These are phyloP conservation scores for Equus przewalskii DNA, from an alignment of 2,113 vertebrate genomes.

Conservation along the genomic window DNA sequence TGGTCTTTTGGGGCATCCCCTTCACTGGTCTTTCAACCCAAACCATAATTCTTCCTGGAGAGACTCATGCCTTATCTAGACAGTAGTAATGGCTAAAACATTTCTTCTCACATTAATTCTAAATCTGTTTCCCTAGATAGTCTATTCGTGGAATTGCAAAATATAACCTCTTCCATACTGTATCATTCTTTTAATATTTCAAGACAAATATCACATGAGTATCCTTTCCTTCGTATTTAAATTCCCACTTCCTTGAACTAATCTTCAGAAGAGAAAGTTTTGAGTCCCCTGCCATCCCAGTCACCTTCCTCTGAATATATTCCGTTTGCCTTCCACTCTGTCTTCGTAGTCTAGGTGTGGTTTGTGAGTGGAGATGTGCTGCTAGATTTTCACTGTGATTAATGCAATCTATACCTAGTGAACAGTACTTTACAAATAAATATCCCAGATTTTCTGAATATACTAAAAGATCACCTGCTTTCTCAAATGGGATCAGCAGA, in stretches of 20 bases:
- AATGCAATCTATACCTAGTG: neutral
- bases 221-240: neutral
- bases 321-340: neutral
- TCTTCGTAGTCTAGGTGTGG: neutral
- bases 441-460: neutral
- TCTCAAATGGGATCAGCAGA: slow-evolving; percentile 29
- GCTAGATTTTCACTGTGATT: neutral
- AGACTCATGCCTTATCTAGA: neutral
- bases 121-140: neutral
- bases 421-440: neutral
- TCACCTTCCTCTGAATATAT: neutral
- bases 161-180: neutral
- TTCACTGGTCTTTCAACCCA: neutral
- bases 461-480: neutral
- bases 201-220: neutral
- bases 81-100: neutral
- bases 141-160: neutral
- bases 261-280: neutral
- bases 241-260: neutral
- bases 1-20: neutral
- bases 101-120: neutral
- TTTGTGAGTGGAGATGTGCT: neutral
- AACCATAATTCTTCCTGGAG: neutral
- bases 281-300: neutral
- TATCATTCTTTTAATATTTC: neutral